Base-by-base conservation (phyloP, 2,888 invertebrate species). In the Agonopterix subpropinquella region DNA sequence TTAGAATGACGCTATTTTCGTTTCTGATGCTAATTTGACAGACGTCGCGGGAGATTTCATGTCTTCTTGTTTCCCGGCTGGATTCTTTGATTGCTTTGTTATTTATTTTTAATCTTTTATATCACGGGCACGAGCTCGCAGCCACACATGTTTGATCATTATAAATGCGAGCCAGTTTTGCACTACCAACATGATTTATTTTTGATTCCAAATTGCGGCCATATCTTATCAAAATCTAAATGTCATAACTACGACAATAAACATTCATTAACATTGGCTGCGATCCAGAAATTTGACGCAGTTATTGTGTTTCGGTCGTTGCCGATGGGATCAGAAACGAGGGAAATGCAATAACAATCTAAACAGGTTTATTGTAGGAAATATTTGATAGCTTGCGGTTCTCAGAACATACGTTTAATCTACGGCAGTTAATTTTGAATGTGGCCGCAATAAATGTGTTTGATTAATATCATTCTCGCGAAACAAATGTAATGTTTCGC, bases 1-100 rank as follows among this genome's bases (percentile, higher is more conserved):
- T 88, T 87, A 87, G 87, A 87, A 88, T 87, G 82, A 84, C 82
- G 87, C 86, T 88, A 88, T 88, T 88, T 85, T 84, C 77, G 87
- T 84, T 80, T 81, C 77, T 80, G 86, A 84, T 86, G 85, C 82
- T 87, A 87, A 87, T 87, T 86, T 87, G 88, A 88, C 88, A 87
- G 83, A 81, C 88, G 88, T 85, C 85, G 87, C 85, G 87, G 87
- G 87, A 85, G 86, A 86, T 80, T 80, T 79, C 73, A 66, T 73
- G 73, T 79, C 70, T 76, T 77, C 76, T 82, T 80, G 77, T 79
- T 75, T 74, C 73, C 68, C 71, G 69, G 62, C 65, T 74, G 67
- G 62, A 76, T 76, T 74, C 73, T 82, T 81, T 83, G 80, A 85
- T 85, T 76, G 70, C 72, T 79, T 84, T 78, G 74, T 80, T 76